phyloP scores from a whole-genome alignment of 37 sponge, comb jelly and placozoan species.

The Agelas oroides region DNA sequence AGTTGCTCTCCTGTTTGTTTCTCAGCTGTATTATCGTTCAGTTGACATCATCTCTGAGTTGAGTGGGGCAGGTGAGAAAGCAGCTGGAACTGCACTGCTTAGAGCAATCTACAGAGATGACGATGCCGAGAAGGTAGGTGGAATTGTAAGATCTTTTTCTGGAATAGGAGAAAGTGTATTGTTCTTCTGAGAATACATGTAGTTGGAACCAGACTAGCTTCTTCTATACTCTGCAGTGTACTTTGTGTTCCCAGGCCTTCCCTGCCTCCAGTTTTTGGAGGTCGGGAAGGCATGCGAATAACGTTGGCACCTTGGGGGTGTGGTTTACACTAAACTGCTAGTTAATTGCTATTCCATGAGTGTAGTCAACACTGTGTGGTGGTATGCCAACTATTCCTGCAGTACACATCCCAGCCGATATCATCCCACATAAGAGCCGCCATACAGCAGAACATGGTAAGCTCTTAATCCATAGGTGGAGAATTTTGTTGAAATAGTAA shows the following conservation, averaged over 20 bases:
- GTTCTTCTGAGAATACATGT: not conserved
- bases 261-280: too few relatives aligned
- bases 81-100: slow-evolving; percentile 35
- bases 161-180: not conserved
- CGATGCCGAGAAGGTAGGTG: slow-evolving; percentile 11
- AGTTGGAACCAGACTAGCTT: not conserved
- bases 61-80: slow-evolving; percentile 34
- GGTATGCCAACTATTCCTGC: not conserved
- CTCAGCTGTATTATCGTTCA: slow-evolving; percentile 57
- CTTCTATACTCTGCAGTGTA: too few relatives aligned
- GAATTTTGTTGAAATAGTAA: too few relatives aligned
- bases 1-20: too few relatives aligned
- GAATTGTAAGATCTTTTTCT: not conserved
- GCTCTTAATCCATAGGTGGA: too few relatives aligned
- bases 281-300: too few relatives aligned
- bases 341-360: too few relatives aligned
- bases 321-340: too few relatives aligned
- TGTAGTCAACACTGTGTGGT: too few relatives aligned
- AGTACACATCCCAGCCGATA: slow-evolving; percentile 23
- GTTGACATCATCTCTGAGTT: slow-evolving; percentile 39
- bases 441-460: slow-evolving; percentile 32
- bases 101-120: slow-evolving; percentile 60
- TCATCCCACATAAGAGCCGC: slow-evolving; percentile 45
- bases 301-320: too few relatives aligned
- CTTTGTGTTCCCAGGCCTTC: too few relatives aligned